Percentiles rank a stretch among this genome's conserved stretches.
Conservation (phyloP, 2,113 vertebrate species). For the Candoia aspera region DNA sequence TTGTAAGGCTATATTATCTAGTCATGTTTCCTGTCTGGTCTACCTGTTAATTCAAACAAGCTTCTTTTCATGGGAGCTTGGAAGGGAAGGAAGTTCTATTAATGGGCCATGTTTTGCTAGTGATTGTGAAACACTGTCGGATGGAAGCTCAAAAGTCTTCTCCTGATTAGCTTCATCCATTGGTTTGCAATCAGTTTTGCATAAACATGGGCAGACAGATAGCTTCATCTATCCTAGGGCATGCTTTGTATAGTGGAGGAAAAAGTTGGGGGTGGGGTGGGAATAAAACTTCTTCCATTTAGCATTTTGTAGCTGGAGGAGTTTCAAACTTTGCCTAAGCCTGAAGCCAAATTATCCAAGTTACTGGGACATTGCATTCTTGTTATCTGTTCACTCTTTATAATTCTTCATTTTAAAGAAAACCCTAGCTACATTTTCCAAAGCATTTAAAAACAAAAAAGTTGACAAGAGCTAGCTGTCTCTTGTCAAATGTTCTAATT, state of each 20-base stretch:
- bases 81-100: background rate
- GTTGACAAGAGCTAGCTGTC: background rate
- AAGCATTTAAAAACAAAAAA: background rate
- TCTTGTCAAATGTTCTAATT: background rate
- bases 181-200: slow-evolving; percentile 19
- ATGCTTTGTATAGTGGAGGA: background rate
- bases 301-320: background rate
- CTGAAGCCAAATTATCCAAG: slow-evolving; percentile 9
- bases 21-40: too few relatives aligned
- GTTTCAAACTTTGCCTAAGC: background rate
- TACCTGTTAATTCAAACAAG: background rate
- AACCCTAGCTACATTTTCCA: background rate
- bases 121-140: background rate
- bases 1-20: too few relatives aligned
- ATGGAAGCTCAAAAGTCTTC: slow-evolving; percentile 15
- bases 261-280: background rate
- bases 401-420: slow-evolving; percentile 5
- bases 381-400: background rate
- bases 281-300: background rate
- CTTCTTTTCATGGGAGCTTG: background rate
- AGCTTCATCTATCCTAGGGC: background rate
- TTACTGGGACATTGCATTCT: slow-evolving; percentile 13
- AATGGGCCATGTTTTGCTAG: background rate
- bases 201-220: slow-evolving; percentile 4
- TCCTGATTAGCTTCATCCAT: slow-evolving; percentile 7